These are phyloP conservation scores for Bovichtus variegatus DNA, from an alignment of 2,797 vertebrate species.

Conservation along the genomic window DNA sequence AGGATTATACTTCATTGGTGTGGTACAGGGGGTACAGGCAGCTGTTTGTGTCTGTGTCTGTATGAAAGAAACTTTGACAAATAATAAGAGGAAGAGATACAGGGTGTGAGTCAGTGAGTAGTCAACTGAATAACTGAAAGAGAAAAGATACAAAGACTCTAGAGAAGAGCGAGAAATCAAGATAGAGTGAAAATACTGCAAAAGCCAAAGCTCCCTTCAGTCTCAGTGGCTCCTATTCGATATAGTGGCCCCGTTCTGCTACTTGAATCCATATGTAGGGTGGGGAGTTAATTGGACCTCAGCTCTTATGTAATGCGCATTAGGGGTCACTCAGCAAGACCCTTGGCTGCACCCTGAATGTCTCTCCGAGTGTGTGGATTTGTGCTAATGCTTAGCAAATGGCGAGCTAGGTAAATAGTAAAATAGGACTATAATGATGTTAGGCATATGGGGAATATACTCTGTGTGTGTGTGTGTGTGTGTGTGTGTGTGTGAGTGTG, in stretches of 20 bases:
- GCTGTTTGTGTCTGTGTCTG: conserved; percentile 27
- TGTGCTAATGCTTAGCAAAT: conserved; percentile 41
- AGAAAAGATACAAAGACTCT: conserved; percentile 16
- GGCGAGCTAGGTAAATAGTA: conserved; percentile 38
- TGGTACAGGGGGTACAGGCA: conserved; percentile 29
- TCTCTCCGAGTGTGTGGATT: conserved; percentile 1
- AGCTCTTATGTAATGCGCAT: conserved; percentile 68
- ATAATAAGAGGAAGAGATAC: background rate
- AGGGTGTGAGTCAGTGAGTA: conserved; percentile 20
- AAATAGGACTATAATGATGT: conserved; percentile 47
- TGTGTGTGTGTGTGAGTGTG: conserved; percentile 10
- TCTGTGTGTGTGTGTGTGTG: conserved; percentile 16
- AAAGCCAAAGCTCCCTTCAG: background rate
- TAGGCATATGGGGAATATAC: conserved; percentile 19
- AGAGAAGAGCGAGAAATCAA: background rate
- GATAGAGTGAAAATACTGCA: conserved; percentile 20
- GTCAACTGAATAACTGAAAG: conserved; percentile 23
- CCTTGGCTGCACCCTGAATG: conserved; percentile 58
- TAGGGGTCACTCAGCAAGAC: conserved; percentile 56
- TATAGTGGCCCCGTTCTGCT: conserved; percentile 9
- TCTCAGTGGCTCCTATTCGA: conserved; percentile 19
- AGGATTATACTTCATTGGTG: conserved; percentile 39
- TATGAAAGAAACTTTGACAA: conserved; percentile 38
- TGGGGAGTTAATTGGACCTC: conserved; percentile 59
- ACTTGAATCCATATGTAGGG: conserved; percentile 56